Conservation (phyloP, 2,797 vertebrate species). For the Merluccius polli region DNA sequence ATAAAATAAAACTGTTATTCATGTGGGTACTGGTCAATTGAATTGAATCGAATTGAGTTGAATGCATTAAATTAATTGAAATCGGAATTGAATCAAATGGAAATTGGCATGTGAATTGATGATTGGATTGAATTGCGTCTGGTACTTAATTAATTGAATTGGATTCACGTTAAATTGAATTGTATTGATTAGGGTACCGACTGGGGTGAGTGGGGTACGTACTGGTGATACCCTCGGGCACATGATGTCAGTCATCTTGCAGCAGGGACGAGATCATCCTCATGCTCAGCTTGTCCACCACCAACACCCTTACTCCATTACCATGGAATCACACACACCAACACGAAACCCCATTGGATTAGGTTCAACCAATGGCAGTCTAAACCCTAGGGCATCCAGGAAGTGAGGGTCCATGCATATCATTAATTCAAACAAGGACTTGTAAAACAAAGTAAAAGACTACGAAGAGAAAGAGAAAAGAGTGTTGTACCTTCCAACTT, state of each 20-base stretch:
- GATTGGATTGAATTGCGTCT: neutral
- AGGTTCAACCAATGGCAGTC: neutral
- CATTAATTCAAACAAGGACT: neutral
- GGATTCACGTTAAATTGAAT: neutral
- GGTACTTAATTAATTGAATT: no score
- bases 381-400: no score
- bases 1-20: no score
- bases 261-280: slow-evolving; percentile 95
- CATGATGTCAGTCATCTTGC: slow-evolving; percentile 99
- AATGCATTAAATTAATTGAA: neutral
- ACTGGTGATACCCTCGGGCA: slow-evolving; percentile 98
- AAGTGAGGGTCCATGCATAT: no score
- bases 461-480: neutral
- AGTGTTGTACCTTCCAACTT: slow-evolving; percentile 87
- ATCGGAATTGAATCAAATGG: neutral
- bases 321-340: slow-evolving; percentile 12
- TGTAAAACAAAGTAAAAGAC: no score
- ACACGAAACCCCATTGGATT: neutral
- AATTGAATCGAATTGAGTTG: neutral
- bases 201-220: slow-evolving; percentile 55
- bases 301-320: slow-evolving; percentile 80
- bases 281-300: slow-evolving; percentile 97
- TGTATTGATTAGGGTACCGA: neutral
- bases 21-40: no score
- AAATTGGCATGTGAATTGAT: neutral